Conservation (phyloP, 2,113 vertebrate species). For the Onychostoma macrolepis region DNA sequence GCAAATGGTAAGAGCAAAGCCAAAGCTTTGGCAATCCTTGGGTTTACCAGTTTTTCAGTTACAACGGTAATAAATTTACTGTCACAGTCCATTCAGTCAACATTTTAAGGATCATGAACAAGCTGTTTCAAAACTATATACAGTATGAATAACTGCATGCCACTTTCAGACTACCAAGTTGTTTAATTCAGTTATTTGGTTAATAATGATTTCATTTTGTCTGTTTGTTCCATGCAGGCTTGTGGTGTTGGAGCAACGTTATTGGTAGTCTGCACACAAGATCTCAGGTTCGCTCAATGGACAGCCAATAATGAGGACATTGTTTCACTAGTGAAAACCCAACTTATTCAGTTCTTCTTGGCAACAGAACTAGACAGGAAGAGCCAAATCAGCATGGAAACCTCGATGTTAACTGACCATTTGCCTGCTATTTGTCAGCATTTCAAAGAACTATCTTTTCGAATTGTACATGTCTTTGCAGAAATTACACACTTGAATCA, state of each 20-base stretch:
- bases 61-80: background rate
- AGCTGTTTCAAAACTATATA: background rate
- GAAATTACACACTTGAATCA: background rate
- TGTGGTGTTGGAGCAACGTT: background rate
- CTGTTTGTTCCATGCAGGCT: background rate
- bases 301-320: slow-evolving; percentile 43
- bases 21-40: slow-evolving; percentile 22
- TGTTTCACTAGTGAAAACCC: slow-evolving; percentile 62
- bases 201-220: background rate
- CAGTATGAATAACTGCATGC: background rate
- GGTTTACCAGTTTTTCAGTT: background rate
- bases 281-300: slow-evolving; percentile 54
- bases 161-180: background rate
- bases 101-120: background rate
- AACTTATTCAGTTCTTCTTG: slow-evolving; percentile 65
- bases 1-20: slow-evolving; percentile 49
- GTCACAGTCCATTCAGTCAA: background rate
- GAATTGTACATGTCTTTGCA: background rate
- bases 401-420: slow-evolving; percentile 50
- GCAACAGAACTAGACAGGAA: slow-evolving; percentile 45
- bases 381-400: slow-evolving; percentile 65
- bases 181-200: background rate
- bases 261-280: slow-evolving; percentile 39
- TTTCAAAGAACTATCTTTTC: background rate
- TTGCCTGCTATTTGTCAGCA: slow-evolving; percentile 16